phyloP scores from a whole-genome alignment of 1,140 invertebrate genomes.

The Leptonema lineaticorne region DNA sequence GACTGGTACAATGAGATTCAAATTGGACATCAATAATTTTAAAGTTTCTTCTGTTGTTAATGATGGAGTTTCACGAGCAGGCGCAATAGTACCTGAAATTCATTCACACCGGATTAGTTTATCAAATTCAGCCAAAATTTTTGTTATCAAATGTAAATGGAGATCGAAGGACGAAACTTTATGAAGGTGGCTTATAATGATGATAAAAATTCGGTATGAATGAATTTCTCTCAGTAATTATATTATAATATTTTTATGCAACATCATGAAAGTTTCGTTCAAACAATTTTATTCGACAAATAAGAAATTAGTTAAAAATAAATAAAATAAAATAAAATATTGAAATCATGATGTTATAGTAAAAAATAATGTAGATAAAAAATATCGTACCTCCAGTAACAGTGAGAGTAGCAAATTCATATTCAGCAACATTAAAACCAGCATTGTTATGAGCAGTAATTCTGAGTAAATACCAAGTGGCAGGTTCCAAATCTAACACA shows the following conservation, averaged over 20 bases:
- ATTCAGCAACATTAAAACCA: constrained; percentile 90
- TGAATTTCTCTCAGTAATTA: constrained; percentile 7
- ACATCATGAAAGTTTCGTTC: neutral
- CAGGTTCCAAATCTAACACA: constrained; percentile 87
- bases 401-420: constrained; percentile 93
- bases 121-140: constrained; percentile 30
- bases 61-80: constrained; percentile 79
- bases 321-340: neutral
- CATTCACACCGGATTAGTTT: constrained; percentile 44
- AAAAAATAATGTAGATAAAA: neutral
- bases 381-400: constrained; percentile 79
- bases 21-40: constrained; percentile 80
- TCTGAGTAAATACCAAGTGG: constrained; percentile 87
- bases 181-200: constrained; percentile 21
- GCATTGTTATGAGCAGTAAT: constrained; percentile 96
- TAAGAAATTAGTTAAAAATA: neutral
- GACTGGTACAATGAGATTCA: constrained; percentile 92
- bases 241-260: constrained; percentile 23
- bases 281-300: neutral
- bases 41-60: constrained; percentile 76
- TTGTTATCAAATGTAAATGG: neutral
- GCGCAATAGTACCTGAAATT: constrained; percentile 92
- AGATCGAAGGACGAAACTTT: constrained; percentile 4
- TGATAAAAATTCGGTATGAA: constrained; percentile 24
- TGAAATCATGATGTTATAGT: no score